These are phyloP conservation scores for Spialia ferax DNA, from an alignment of 2,888 invertebrate genomes.

Conservation along the genomic window DNA sequence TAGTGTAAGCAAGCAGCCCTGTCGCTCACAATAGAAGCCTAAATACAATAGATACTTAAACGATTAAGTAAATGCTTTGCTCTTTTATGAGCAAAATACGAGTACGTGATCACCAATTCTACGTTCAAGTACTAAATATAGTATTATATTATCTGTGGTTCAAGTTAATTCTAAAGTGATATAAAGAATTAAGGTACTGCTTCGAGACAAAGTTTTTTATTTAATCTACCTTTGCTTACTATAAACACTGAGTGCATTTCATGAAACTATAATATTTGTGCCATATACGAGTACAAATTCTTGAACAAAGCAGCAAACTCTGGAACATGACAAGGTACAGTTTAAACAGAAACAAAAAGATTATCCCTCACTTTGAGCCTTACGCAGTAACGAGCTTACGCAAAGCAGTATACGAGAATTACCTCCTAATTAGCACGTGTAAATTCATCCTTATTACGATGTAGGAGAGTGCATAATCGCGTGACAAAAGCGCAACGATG, in stretches of 20 bases:
- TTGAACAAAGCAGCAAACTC: neutral
- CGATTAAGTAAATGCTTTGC: no score
- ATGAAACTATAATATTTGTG: neutral
- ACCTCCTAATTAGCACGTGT: slow-evolving; percentile 21
- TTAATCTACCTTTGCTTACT: no score
- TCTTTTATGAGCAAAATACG: no score
- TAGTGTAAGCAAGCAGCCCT: no score
- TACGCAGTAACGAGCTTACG: slow-evolving; percentile 25
- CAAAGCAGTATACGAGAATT: slow-evolving; percentile 22
- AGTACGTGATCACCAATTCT: no score
- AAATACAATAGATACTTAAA: no score
- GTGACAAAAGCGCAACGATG: slow-evolving; percentile 1
- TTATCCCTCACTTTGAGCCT: slow-evolving; percentile 19
- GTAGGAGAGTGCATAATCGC: slow-evolving; percentile 18
- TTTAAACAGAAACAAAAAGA: slow-evolving; percentile 26
- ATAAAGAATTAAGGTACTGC: no score
- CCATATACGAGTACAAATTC: neutral
- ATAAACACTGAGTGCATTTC: neutral
- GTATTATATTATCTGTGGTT: no score
- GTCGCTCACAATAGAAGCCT: no score
- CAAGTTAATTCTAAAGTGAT: no score
- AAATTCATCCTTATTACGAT: slow-evolving; percentile 3
- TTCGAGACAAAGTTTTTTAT: no score
- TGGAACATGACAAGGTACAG: neutral
- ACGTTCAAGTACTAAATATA: no score